Evolutionary conservation across 2,113 vertebrate genomes (phyloP).

Genomic region (Prolemur simus): DNA sequence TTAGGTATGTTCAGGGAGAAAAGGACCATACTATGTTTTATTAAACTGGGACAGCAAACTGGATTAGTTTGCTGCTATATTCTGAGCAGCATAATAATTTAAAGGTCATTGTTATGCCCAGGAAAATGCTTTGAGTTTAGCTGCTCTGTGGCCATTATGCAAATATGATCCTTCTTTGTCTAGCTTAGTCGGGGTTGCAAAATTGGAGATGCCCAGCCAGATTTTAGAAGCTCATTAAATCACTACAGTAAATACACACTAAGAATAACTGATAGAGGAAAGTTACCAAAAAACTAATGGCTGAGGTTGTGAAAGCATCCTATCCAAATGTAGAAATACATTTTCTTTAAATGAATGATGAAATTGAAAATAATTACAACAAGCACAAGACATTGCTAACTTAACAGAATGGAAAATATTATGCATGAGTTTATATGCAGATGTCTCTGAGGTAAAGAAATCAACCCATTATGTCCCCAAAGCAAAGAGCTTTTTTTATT

Average conservation of each 20-base stretch:
- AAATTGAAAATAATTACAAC: conserved; percentile 23
- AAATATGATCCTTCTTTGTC: conserved; percentile 15
- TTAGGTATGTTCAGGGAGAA: conserved; percentile 4
- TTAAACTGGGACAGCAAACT: conserved; percentile 48
- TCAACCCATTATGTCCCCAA: background rate
- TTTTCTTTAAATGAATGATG: background rate
- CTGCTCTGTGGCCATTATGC: conserved; percentile 62
- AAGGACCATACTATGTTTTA: background rate
- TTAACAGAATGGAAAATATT: background rate
- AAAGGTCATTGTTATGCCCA: conserved; percentile 60
- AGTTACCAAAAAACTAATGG: conserved; percentile 50
- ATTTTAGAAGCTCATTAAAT: conserved; percentile 64
- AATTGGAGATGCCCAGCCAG: conserved; percentile 31
- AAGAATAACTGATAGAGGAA: background rate
- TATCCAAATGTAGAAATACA: background rate
- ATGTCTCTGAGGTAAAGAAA: background rate
- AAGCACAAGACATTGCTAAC: background rate
- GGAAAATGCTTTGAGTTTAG: conserved; percentile 60
- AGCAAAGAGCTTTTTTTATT: background rate
- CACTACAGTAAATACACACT: conserved; percentile 46
- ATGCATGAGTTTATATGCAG: background rate
- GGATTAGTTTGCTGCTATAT: conserved; percentile 14
- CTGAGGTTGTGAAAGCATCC: background rate
- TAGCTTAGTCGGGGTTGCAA: conserved; percentile 48
- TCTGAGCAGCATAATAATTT: conserved; percentile 60